phyloP scores from a whole-genome alignment of 2,113 vertebrate genomes.

The Nansenia antarctica region DNA sequence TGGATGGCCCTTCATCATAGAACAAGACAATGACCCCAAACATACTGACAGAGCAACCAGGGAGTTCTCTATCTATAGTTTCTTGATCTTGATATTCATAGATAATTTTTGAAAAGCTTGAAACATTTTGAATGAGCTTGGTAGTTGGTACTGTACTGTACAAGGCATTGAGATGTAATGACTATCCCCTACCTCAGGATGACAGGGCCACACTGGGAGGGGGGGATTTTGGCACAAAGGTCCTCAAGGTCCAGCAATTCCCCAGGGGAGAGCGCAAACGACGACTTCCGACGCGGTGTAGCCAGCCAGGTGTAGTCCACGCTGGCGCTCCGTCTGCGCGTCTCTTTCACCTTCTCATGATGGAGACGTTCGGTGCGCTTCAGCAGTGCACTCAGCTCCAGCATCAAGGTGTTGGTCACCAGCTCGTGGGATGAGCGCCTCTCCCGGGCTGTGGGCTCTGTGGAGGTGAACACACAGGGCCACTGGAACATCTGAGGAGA shows the following conservation, averaged over 20 bases:
- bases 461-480: conserved; percentile 18
- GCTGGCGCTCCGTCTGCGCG: conserved; percentile 28
- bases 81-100: no score
- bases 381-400: conserved; percentile 44
- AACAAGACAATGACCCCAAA: no score
- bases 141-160: no score
- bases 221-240: conserved; percentile 49
- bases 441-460: conserved; percentile 8
- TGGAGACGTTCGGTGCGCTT: conserved; percentile 37
- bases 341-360: conserved; percentile 41
- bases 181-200: conserved; percentile 51
- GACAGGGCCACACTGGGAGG: conserved; percentile 51
- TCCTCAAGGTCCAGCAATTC: conserved; percentile 53
- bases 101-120: no score
- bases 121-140: no score
- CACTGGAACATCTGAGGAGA: conserved; percentile 42
- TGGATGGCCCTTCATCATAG: no score
- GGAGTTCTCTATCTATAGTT: no score
- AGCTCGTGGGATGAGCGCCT: conserved; percentile 41
- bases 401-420: conserved; percentile 52
- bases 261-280: conserved; percentile 34
- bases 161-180: no score
- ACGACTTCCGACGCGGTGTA: conserved; percentile 13
- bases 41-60: no score
- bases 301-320: conserved; percentile 59